Percentiles rank a stretch among this genome's conserved stretches.
Evolutionary conservation across 2,797 vertebrate genomes (phyloP).

Genomic region (Danio choprae): DNA sequence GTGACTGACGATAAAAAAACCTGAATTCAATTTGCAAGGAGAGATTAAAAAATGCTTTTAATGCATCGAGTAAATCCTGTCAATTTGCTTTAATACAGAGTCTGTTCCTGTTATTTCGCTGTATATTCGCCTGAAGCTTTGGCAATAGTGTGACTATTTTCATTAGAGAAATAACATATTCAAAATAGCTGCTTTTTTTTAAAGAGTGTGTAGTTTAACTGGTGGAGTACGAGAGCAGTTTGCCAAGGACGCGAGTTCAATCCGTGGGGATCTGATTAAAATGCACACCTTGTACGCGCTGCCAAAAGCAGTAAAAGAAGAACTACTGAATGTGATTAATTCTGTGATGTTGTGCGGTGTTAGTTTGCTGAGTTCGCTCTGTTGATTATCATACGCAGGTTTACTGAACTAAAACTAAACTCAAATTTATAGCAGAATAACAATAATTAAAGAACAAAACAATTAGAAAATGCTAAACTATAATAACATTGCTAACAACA

Average conservation of each 20-base stretch:
- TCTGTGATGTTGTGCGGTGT: not conserved
- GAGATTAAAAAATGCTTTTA: not conserved
- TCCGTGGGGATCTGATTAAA: constrained; percentile 5
- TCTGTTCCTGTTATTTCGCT: not conserved
- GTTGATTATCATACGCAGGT: too few species aligned
- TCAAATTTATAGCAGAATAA: too few species aligned
- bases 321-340: not conserved
- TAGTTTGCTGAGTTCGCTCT: not conserved
- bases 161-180: not conserved
- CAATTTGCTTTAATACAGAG: not conserved
- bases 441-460: too few species aligned
- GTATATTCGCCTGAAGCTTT: not conserved
- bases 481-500: too few species aligned
- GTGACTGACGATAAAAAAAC: not conserved
- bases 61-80: not conserved
- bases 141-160: not conserved
- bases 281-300: not conserved
- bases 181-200: not conserved
- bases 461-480: too few species aligned
- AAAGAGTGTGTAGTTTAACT: not conserved
- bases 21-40: not conserved
- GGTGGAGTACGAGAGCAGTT: not conserved
- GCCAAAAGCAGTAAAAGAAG: constrained; percentile 6
- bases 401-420: too few species aligned
- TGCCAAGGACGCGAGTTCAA: not conserved